phyloP scores from a whole-genome alignment of 2,113 vertebrate genomes.

The Antechinus flavipes region DNA sequence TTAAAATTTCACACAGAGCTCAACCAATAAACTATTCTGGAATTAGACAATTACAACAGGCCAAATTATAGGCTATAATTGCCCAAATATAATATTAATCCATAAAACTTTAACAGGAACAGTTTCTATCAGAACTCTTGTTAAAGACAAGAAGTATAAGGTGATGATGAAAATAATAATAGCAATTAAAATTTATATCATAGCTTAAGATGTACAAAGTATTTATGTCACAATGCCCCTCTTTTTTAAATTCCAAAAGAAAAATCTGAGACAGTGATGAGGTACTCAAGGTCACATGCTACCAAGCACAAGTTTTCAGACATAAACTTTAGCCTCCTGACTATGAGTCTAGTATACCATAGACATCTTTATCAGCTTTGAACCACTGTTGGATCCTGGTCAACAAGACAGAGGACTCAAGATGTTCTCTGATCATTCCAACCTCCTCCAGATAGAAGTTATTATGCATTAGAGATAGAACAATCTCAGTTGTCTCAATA shows the following conservation, averaged over 20 bases:
- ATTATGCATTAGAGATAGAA: background rate
- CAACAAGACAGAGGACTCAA: background rate
- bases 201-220: background rate
- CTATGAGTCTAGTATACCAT: background rate
- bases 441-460: background rate
- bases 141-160: background rate
- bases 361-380: background rate
- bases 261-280: background rate
- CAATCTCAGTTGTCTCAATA: background rate
- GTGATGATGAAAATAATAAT: background rate
- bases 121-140: background rate
- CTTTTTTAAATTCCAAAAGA: background rate
- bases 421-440: background rate
- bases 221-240: background rate
- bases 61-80: background rate
- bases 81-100: background rate
- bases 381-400: background rate
- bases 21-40: background rate
- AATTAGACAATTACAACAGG: background rate
- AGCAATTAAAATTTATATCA: background rate
- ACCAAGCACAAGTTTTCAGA: background rate
- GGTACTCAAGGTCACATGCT: background rate
- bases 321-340: background rate
- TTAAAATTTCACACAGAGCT: background rate
- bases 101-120: background rate